phyloP scores from a whole-genome alignment of 2,113 vertebrate species.

The Formicarius rufipectus region DNA sequence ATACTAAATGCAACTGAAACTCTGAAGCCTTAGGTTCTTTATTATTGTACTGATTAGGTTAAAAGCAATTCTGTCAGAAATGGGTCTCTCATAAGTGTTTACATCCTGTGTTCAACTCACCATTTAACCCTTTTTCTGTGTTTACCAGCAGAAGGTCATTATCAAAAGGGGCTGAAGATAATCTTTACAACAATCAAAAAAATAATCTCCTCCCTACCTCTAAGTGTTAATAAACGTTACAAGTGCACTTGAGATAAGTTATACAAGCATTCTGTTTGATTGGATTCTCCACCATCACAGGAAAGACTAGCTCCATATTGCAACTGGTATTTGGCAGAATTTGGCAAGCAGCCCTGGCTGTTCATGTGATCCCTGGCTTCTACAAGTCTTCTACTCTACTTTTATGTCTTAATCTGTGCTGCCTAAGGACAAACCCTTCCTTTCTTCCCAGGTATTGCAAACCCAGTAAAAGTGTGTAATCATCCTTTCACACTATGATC shows the following conservation, averaged over 20 bases:
- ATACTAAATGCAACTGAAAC: not conserved
- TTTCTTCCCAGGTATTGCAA: not conserved
- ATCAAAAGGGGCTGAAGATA: not conserved
- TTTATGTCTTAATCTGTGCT: not conserved
- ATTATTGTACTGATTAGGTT: not conserved
- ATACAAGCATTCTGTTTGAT: not conserved
- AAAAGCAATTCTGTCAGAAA: not conserved
- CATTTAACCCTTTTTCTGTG: not conserved
- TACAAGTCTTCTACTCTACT: not conserved
- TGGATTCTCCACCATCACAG: not conserved
- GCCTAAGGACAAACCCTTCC: not conserved
- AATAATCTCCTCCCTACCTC: not conserved
- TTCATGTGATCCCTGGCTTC: not conserved
- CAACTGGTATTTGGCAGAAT: not conserved
- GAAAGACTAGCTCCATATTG: not conserved
- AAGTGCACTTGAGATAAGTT: not conserved
- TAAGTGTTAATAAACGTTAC: not conserved
- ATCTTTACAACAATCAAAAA: not conserved
- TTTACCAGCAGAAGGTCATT: not conserved
- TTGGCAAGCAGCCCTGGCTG: not conserved
- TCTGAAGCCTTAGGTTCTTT: not conserved
- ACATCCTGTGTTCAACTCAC: not conserved
- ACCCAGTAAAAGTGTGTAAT: not conserved
- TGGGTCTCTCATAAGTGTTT: not conserved
- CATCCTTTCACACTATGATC: not conserved